Base-by-base conservation (phyloP, 2,113 vertebrate genomes). In the Atrichornis clamosus region DNA sequence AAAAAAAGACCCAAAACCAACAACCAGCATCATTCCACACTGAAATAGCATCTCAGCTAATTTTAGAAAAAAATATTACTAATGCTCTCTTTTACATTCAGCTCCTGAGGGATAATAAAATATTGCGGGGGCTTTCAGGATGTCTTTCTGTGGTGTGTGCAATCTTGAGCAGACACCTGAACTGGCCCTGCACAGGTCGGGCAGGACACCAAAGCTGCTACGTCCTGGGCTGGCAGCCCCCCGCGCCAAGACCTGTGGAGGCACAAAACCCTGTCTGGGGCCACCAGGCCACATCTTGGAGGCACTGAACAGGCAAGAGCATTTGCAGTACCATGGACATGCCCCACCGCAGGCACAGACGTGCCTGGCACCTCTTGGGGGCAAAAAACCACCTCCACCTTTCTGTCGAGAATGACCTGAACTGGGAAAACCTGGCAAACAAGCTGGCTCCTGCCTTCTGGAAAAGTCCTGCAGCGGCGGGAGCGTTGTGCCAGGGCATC, bases 31-130 rank as follows among this genome's bases (percentile, higher is more conserved):
- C 96, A 97, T 98, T 98, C 98, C 96, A 97, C 95, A 96, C 68
- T 97, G 76, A 96, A 97, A 96, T 37, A 77, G 95, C 96, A 92
- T 97, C 92, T 97, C 90, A 91, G 97, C 96, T 98, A 97, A 98
- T 98, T 98, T 96, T 95, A 98, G 98, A 95, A 92, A 96, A 97
- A 97, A 98, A 95, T 97, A 98, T 97, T 98, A 98, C 98, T 98
- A 97, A 98, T 96, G 91, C 91, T 96, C 59, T 97, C 75, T 95
- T 96, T 98, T 97, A 96, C 94, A 94, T 97, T 95, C 96, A 58
- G 33, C 20, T 64, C 64, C 56, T 52, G 69, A 68, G 18, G 32
- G 13, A 79, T 23, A 79, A 78, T 6, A 68, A 87, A 91, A 84
- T 44, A 68, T 7, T 13, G 35, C 37, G 21, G 12, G 49, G 60